phyloP scores from a whole-genome alignment of 2,888 invertebrate species.

The Venustoraphidia nigricollis region DNA sequence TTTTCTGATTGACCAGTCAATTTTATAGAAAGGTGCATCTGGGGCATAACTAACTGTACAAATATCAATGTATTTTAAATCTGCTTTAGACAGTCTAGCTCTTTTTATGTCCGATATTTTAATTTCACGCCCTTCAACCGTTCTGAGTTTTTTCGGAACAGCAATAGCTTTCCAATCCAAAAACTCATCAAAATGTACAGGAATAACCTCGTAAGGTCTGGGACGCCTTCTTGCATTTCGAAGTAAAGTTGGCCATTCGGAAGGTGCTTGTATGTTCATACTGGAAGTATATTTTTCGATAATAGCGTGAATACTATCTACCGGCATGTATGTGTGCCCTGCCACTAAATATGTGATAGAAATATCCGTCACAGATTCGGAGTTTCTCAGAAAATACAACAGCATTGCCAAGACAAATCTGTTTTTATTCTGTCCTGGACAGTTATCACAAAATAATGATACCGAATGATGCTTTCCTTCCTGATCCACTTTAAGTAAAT shows the following conservation, averaged over 20 bases:
- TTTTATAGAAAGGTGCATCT: too few relatives aligned
- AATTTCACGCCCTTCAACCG: neutral
- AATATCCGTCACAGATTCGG: conserved; percentile 12
- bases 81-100: conserved; percentile 1
- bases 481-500: conserved; percentile 15
- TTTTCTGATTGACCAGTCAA: too few relatives aligned
- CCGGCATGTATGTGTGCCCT: conserved; percentile 19
- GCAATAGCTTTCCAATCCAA: conserved; percentile 10
- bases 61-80: conserved; percentile 4
- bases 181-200: conserved; percentile 7
- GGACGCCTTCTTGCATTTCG: conserved; percentile 12
- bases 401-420: conserved; percentile 10
- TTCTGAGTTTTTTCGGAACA: conserved; percentile 5
- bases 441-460: conserved; percentile 12
- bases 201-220: conserved; percentile 10
- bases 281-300: conserved; percentile 14
- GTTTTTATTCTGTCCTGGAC: conserved; percentile 13
- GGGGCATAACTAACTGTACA: neutral
- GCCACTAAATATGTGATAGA: conserved; percentile 18
- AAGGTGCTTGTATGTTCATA: conserved; percentile 14
- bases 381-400: conserved; percentile 11
- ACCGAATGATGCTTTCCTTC: conserved; percentile 6
- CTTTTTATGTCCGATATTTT: conserved; percentile 4
- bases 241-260: conserved; percentile 14
- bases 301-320: conserved; percentile 14